Evolutionary conservation across 2,888 invertebrate genomes (phyloP), one percentile per base, ranked within the genome.

Genomic region (Scelioninae gen. 2): DNA sequence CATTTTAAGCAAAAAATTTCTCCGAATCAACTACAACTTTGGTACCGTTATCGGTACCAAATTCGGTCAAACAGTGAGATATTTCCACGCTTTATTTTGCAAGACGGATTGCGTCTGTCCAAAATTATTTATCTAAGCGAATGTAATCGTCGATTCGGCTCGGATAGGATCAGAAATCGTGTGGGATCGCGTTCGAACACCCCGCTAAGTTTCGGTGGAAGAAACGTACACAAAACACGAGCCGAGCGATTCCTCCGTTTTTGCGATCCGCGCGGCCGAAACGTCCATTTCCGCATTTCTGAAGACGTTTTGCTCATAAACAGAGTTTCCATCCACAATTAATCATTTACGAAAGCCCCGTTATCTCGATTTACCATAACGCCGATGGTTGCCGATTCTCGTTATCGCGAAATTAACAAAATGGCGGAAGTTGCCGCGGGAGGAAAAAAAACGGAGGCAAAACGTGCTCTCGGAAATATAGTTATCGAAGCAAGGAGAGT

Each of bases 401-500:
- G 43, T 22, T 19, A 48, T 52, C 35, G 53, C 33, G 41, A 63
- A 50, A 48, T 37, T 25, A 53, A 60, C 48, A 41, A 64, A 61
- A 61, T 46, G 45, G 18, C 41, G 65, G 69, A 73, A 69, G 69
- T 53, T 37, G 19, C 13, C 9, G 41, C 31, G 52, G 45, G 53
- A 65, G 65, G 48, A 25, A 74, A 64, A 58, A 41, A 39, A 73
- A 28, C 19, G 43, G 10, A 45, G 60, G 28, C 46, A 70, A 74
- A 74, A 68, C 16, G 43, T 57, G 37, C 58, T 60, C 68, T 68
- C 55, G 68, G 71, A 71, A 74, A 68, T 68, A 63, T 67, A 46
- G 39, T 68, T 64, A 68, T 74, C 74, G 70, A 74, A 74, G 68
- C 67, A 68, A 53, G 28, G 39, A 72, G 69, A 46, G 65, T 67